Evolutionary conservation across 2,888 invertebrate genomes (phyloP).

Genomic region (Hipparchia sbordonii): DNA sequence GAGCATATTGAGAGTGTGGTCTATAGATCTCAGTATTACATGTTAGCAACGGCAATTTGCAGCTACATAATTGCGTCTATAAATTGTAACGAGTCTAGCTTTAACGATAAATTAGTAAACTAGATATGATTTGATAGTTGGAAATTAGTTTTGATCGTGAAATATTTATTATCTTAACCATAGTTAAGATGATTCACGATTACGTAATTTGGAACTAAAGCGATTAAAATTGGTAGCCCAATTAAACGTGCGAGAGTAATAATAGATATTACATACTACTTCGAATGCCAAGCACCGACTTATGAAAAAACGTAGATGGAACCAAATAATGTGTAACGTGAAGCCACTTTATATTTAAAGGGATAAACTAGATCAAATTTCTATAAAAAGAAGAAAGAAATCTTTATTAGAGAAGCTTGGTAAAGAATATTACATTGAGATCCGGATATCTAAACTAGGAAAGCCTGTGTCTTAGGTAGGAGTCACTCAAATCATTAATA

Average conservation of each 20-base stretch:
- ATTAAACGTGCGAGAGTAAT: slow-evolving; percentile 43
- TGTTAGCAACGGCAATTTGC: too few species aligned
- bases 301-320: not conserved
- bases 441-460: too few species aligned
- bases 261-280: slow-evolving; percentile 50
- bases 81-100: not conserved
- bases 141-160: not conserved
- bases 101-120: not conserved
- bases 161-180: not conserved
- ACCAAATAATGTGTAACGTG: not conserved
- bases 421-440: too few species aligned
- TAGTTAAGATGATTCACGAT: slow-evolving; percentile 25
- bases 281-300: slow-evolving; percentile 39
- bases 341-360: not conserved
- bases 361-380: too few species aligned
- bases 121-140: too few species aligned
- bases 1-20: too few species aligned
- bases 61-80: not conserved
- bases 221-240: slow-evolving; percentile 34
- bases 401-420: too few species aligned
- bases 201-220: slow-evolving; percentile 35
- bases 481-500: too few species aligned
- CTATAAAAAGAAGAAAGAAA: too few species aligned
- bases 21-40: too few species aligned
- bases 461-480: too few species aligned